Conservation (phyloP, 2,888 invertebrate species). For the Julus scanicus region DNA sequence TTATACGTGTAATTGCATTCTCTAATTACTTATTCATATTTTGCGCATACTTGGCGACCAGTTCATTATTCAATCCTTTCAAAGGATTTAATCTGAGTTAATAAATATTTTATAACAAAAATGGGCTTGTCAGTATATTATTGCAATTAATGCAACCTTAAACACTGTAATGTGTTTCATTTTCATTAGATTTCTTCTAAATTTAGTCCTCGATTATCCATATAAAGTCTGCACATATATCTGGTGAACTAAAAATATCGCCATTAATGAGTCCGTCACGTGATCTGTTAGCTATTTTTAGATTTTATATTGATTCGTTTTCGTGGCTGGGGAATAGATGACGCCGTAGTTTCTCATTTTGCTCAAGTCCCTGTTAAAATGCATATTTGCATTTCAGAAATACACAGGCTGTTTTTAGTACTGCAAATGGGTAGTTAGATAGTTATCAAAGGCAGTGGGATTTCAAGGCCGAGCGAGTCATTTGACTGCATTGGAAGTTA, state of each 20-base stretch:
- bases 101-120: background rate
- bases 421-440: background rate
- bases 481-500: background rate
- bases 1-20: too few species aligned
- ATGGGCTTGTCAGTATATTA: background rate
- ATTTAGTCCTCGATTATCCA: background rate
- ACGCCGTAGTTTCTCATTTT: slow-evolving; percentile 22
- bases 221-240: background rate
- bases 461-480: background rate
- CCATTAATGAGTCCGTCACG: slow-evolving; percentile 22
- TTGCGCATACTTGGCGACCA: background rate
- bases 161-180: background rate
- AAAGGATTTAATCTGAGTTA: background rate
- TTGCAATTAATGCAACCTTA: background rate
- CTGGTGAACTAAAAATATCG: background rate
- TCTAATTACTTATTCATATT: background rate
- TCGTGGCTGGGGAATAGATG: background rate
- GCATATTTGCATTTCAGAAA: background rate
- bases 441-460: background rate
- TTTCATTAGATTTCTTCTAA: background rate
- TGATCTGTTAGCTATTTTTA: slow-evolving; percentile 17
- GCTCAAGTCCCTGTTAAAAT: background rate
- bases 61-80: background rate
- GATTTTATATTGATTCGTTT: slow-evolving; percentile 16
- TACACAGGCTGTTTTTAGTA: background rate